Evolutionary conservation across 2,888 invertebrate species (phyloP), one percentile per base, ranked within the genome.

Genomic region (Pseudococcus longispinus): DNA sequence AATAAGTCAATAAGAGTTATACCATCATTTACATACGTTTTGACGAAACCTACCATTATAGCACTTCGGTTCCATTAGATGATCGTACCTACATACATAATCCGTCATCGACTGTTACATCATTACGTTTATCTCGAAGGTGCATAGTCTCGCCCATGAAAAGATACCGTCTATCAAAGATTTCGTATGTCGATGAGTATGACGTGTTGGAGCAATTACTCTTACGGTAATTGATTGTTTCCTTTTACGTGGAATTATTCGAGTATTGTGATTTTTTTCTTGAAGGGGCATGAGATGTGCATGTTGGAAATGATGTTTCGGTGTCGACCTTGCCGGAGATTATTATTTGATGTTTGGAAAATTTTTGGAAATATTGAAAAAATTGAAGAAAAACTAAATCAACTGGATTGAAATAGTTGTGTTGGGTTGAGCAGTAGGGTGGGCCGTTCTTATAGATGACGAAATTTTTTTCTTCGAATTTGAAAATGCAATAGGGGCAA

Each of bases 11-110:
- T 29, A 29, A 70, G 70, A 70, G 70, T 70, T 29, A 70, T 70
- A 70, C 3, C 29, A 18, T 70, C 70, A 70, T 70, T 70, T 70
- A 70, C 70, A 70, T 70, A 70, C 23, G 70, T 15, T 70, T 70
- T 70, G 70, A 70, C 70, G 70, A 70, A 70, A 70, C 70, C 29
- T 70, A 70, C 70, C 70, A 70, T 70, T 70, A 70, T 26, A 65
- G 70, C 29, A 70, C 70, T 70, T 70, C 70, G 29, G 70, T 29
- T 70, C 70, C 70, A 70, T 70, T 70, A 70, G 70, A 29, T 70
- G 13, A 23, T 23, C 18, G 51, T 23, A 60, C 60, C 23, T 60
- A 23, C 29, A 6, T 23, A 65, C 60, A 29, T 70, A 70, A 70
- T 70, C 29, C 70, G 70, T 70, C 70, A 18, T 70, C 70, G 5